Evolutionary conservation across 2,113 vertebrate genomes (phyloP).

Genomic region (Antigone vipio): DNA sequence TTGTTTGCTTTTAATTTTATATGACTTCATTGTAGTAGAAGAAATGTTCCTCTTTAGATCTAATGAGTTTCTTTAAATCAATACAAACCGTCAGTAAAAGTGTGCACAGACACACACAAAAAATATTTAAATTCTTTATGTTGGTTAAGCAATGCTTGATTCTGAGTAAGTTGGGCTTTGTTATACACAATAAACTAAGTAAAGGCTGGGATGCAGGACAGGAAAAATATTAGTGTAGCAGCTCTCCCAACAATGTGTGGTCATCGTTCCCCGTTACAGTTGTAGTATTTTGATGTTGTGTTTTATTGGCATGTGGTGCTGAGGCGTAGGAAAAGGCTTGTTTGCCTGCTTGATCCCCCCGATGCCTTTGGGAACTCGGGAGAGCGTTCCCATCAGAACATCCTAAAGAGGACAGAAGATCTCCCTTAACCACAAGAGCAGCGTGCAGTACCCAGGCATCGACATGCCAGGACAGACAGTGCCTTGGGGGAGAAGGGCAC

Average conservation of each 20-base stretch:
- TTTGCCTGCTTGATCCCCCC: neutral
- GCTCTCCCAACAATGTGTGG: too few relatives aligned
- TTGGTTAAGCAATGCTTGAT: neutral
- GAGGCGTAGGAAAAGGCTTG: neutral
- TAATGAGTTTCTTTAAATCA: neutral
- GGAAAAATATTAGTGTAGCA: neutral
- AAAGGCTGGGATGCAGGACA: neutral
- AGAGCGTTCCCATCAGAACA: neutral
- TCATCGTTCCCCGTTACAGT: neutral
- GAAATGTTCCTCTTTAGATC: neutral
- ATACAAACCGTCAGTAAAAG: neutral
- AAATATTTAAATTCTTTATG: rapidly evolving
- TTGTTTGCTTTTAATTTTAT: neutral
- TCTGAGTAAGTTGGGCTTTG: neutral
- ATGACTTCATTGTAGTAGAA: neutral
- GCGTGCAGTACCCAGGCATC: too few relatives aligned
- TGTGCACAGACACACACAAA: neutral
- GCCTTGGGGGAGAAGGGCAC: too few relatives aligned
- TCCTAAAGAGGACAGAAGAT: neutral
- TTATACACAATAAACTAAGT: too few relatives aligned
- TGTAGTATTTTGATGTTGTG: neutral
- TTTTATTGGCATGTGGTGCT: neutral
- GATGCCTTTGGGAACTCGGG: neutral
- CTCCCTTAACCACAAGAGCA: too few relatives aligned
- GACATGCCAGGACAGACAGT: too few relatives aligned